Evolutionary conservation across 2,888 invertebrate species (phyloP).

Genomic region (Aricia artaxerxes): DNA sequence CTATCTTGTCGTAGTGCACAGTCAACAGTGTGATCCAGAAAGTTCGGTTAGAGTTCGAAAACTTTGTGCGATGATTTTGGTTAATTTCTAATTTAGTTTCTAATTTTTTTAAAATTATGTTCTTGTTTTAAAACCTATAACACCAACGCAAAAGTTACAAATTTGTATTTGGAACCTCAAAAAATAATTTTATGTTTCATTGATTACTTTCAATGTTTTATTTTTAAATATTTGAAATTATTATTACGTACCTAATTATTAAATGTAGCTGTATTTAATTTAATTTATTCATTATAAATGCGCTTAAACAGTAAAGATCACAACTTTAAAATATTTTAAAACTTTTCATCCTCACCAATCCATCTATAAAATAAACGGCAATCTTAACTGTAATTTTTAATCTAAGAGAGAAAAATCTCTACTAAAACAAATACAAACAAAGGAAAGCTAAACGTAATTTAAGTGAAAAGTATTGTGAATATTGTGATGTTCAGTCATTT

Average conservation of each 20-base stretch:
- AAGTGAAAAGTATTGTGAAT: no score
- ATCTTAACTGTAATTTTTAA: no score
- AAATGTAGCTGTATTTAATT: no score
- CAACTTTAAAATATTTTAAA: background rate
- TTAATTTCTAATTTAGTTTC: no score
- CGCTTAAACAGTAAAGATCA: background rate
- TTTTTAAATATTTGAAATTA: background rate
- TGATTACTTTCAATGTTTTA: background rate
- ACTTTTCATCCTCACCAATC: background rate
- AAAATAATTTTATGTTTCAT: background rate
- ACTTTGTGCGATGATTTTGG: constrained; percentile 1
- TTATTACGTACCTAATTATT: no score
- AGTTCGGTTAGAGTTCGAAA: background rate
- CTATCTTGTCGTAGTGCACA: constrained; percentile 34
- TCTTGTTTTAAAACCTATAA: background rate
- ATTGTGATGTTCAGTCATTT: no score
- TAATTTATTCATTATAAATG: no score
- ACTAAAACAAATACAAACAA: no score
- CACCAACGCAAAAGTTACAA: background rate
- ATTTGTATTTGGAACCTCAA: background rate
- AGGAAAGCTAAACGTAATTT: no score
- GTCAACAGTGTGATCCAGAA: constrained; percentile 1
- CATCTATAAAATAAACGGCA: no score
- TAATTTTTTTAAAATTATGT: background rate
- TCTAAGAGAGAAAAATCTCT: no score